Percentiles rank a stretch among this genome's conserved stretches.
Evolutionary conservation across 2,113 vertebrate genomes (phyloP).

Genomic region (Zosterops lateralis): DNA sequence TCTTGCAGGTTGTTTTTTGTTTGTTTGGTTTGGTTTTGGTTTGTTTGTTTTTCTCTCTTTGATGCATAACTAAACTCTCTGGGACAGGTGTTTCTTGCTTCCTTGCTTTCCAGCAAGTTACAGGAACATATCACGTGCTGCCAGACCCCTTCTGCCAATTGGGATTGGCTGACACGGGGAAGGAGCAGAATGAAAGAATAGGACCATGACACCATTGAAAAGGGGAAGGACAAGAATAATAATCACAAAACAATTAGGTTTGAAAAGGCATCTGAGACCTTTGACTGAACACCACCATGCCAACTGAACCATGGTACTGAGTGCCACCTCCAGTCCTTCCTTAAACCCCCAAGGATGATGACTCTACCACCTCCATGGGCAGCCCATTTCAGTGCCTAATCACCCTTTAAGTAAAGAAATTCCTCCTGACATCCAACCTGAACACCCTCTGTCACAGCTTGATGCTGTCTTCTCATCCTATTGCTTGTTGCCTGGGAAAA

Average conservation of each 20-base stretch:
- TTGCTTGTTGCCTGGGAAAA: background rate
- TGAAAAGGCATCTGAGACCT: background rate
- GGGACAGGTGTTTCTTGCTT: background rate
- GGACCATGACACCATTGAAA: background rate
- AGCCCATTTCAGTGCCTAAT: background rate
- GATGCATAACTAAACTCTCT: background rate
- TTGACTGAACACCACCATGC: background rate
- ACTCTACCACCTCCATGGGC: background rate
- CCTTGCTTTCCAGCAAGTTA: background rate
- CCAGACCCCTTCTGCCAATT: background rate
- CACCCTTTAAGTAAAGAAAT: background rate
- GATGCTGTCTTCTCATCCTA: background rate
- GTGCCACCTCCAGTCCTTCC: background rate
- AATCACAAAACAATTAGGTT: background rate
- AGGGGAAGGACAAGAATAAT: background rate
- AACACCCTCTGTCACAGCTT: background rate
- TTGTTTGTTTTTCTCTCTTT: background rate
- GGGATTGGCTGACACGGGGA: background rate
- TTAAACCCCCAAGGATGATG: background rate
- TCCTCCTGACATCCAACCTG: background rate
- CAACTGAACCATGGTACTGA: background rate
- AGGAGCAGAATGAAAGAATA: background rate
- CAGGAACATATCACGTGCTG: background rate
- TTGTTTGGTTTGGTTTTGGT: background rate
- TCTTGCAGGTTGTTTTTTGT: background rate